Evolutionary conservation across 2,888 invertebrate genomes (phyloP).

Genomic region (Scaptomyza parva): DNA sequence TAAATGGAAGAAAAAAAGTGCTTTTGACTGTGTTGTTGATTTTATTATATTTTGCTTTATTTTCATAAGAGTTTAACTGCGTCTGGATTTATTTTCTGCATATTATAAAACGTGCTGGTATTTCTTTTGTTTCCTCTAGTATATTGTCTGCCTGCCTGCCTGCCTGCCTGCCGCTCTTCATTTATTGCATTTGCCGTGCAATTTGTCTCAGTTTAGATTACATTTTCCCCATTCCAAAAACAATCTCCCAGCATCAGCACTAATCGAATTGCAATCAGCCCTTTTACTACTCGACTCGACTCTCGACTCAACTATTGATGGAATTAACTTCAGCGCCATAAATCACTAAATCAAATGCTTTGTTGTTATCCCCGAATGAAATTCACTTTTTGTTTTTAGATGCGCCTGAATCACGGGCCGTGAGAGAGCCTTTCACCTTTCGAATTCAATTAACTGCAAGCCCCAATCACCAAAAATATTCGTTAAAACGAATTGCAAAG

Average conservation of each 20-base stretch:
- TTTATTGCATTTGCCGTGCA: conserved; percentile 30
- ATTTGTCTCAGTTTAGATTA: conserved; percentile 38
- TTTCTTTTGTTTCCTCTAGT: conserved; percentile 6
- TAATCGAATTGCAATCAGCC: conserved; percentile 57
- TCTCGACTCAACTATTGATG: conserved; percentile 39
- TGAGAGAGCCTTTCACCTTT: conserved; percentile 74
- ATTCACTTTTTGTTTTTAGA: conserved; percentile 28
- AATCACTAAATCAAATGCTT: conserved; percentile 72
- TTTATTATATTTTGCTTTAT: conserved; percentile 9
- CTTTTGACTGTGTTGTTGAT: neutral
- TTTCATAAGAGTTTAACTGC: conserved; percentile 4
- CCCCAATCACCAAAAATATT: conserved; percentile 73
- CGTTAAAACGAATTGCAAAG: conserved; percentile 73
- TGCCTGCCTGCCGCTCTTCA: no score
- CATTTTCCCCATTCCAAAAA: conserved; percentile 11
- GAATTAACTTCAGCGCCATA: conserved; percentile 41
- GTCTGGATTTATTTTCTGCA: neutral
- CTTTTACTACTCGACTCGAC: conserved; percentile 49
- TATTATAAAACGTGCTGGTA: neutral
- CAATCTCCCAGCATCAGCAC: conserved; percentile 41
- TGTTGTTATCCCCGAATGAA: conserved; percentile 70
- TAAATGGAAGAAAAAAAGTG: conserved; percentile 8
- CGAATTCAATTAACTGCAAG: conserved; percentile 79
- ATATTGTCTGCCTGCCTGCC: no score
- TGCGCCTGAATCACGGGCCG: neutral